Conservation (phyloP, 2,888 invertebrate genomes). For the Diogma glabrata region DNA sequence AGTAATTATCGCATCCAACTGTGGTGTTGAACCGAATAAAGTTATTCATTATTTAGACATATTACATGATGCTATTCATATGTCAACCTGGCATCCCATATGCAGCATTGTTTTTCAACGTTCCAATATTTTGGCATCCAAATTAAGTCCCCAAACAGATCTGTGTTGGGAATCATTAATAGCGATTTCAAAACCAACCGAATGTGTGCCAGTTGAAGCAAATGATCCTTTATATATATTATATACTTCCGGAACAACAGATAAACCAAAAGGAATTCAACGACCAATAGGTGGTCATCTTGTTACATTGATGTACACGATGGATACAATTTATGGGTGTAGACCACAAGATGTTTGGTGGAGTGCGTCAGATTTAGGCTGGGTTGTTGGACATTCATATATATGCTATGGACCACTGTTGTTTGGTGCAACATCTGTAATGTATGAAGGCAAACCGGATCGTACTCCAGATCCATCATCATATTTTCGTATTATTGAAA, state of each 20-base stretch:
- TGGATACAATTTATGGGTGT: conserved; percentile 72
- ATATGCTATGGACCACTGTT: conserved; percentile 85
- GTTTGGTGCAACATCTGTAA: conserved; percentile 63
- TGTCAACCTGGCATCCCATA: conserved; percentile 59
- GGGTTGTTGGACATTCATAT: conserved; percentile 93
- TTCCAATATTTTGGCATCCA: conserved; percentile 50
- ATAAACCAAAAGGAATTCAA: conserved; percentile 65
- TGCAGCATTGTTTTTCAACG: conserved; percentile 76
- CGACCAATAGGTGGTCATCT: conserved; percentile 83
- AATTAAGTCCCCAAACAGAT: conserved; percentile 54
- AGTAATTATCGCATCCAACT: conserved; percentile 80
- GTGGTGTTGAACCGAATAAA: conserved; percentile 80
- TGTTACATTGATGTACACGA: conserved; percentile 72
- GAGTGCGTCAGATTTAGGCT: conserved; percentile 60
- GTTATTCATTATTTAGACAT: conserved; percentile 47
- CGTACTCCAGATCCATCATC: conserved; percentile 87
- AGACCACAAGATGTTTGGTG: conserved; percentile 84
- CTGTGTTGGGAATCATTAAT: conserved; percentile 68
- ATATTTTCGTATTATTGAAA: conserved; percentile 80
- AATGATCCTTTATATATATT: conserved; percentile 85
- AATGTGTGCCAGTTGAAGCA: conserved; percentile 77
- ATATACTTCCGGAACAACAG: conserved; percentile 84
- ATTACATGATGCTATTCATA: conserved; percentile 50
- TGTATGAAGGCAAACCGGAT: conserved; percentile 91
- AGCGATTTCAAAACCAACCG: conserved; percentile 49